Evolutionary conservation across 1,140 invertebrate species (phyloP).

Genomic region (Heliothis subflexa): DNA sequence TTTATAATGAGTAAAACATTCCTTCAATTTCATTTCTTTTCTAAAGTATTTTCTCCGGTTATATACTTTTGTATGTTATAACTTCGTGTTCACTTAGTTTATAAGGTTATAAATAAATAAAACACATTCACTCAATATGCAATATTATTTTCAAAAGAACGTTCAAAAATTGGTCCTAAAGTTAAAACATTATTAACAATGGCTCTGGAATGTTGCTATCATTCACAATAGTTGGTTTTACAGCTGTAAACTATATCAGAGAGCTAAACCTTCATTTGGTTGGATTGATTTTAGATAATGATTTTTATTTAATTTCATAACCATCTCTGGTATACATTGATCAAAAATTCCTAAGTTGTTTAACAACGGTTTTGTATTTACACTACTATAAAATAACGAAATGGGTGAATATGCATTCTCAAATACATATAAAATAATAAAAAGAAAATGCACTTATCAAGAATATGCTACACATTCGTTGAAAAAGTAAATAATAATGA

Average conservation of each 20-base stretch:
- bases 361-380: conserved; percentile 55
- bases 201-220: conserved; percentile 84
- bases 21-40: conserved; percentile 35
- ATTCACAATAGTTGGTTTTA: conserved; percentile 74
- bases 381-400: conserved; percentile 44
- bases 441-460: conserved; percentile 47
- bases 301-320: conserved; percentile 39
- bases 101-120: conserved; percentile 55
- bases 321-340: conserved; percentile 43
- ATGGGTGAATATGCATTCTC: conserved; percentile 45
- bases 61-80: background rate
- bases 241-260: conserved; percentile 67
- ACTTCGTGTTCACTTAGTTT: conserved; percentile 10
- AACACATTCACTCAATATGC: conserved; percentile 78
- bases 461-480: conserved; percentile 52
- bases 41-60: conserved; percentile 60
- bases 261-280: conserved; percentile 62
- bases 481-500: conserved; percentile 62
- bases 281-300: conserved; percentile 35
- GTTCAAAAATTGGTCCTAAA: conserved; percentile 85
- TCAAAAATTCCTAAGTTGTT: conserved; percentile 54
- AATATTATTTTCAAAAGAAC: conserved; percentile 86
- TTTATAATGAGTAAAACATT: conserved; percentile 1
- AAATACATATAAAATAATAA: conserved; percentile 42
- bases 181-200: conserved; percentile 85